Evolutionary conservation across 2,888 invertebrate genomes (phyloP), one percentile per base, ranked within the genome.

Genomic region (Siphonodentalium dalli): DNA sequence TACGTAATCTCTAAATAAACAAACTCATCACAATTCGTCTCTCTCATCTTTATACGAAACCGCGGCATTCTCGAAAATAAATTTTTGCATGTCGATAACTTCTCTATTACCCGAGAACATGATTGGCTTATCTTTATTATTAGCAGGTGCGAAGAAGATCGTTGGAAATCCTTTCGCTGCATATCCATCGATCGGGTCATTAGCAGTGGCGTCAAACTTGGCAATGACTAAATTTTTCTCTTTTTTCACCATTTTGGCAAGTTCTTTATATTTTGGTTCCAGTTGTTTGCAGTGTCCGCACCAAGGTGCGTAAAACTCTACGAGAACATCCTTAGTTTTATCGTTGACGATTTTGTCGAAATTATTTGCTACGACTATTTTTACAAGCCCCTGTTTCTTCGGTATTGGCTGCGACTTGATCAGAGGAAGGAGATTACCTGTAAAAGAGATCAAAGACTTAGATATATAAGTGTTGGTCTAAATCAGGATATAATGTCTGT

Each of bases 251-350:
- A 75, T 67, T 58, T 79, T 80, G 15, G 78, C 82, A 7, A 83
- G 64, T 40, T 83, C 79, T 44, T 77, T 82, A 66, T 81, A 84
- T 9, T 75, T 74, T 11, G 85, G 84, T 60, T 85, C 85, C 35
- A 86, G 78, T 28, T 78, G 73, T 71, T 85, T 85, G 72, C 85
- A 86, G 63, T 86, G 86, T 2, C 85, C 85, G 69, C 86, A 85
- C 86, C 86, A 86, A 2, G 86, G 86, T 5, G 86, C 86, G 64
- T 86, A 86, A 61, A 86, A 82, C 65, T 86, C 85, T 50, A 87
- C 79, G 7, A 87, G 73, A 3, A 84, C 83, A 68, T 86, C 85
- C 64, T 85, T 85, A 2, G 69, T 72, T 23, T 78, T 72, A 63
- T 85, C 83, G 35, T 76, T 64, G 28, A 86, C 84, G 44, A 84